A percentile compares a stretch with the other conserved stretches of the same genome.
These are phyloP conservation scores for Xyliphius kryptos DNA, from an alignment of 2,113 vertebrate species.

Conservation along the genomic window DNA sequence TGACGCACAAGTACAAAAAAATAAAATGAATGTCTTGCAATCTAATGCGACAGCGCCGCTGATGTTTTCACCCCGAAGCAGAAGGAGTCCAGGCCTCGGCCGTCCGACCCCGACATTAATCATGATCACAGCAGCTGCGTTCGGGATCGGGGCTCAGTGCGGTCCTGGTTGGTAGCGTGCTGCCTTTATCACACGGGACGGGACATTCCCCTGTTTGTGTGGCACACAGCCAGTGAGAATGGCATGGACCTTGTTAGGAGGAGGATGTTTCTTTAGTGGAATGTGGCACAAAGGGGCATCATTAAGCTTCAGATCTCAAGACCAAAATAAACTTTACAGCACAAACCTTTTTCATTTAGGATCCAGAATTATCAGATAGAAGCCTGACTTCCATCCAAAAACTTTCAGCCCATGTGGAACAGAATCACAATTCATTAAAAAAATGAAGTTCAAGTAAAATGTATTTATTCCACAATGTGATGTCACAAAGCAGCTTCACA, in stretches of 20 bases:
- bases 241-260: constrained; percentile 67
- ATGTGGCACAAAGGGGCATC: constrained; percentile 52
- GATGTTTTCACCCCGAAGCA: constrained; percentile 37
- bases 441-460: too few relatives aligned
- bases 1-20: constrained; percentile 5
- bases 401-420: too few relatives aligned
- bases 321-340: too few relatives aligned
- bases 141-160: constrained; percentile 56
- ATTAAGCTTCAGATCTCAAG: too few relatives aligned
- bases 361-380: too few relatives aligned
- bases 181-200: constrained; percentile 62
- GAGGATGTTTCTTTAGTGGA: constrained; percentile 63
- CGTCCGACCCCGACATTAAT: constrained; percentile 55
- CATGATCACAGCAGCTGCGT: constrained; percentile 55
- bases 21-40: constrained; percentile 34
- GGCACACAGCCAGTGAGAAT: constrained; percentile 60
- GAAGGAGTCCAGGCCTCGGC: constrained; percentile 58
- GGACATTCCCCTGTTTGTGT: constrained; percentile 53
- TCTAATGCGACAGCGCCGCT: constrained; percentile 17
- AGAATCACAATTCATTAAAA: too few relatives aligned
- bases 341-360: too few relatives aligned
- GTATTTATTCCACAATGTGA: too few relatives aligned
- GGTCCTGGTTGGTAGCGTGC: constrained; percentile 65
- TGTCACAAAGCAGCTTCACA: too few relatives aligned
- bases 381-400: too few relatives aligned